Evolutionary conservation across 2,888 invertebrate genomes (phyloP), one percentile per base, ranked within the genome.

Genomic region (Selenia dentaria): DNA sequence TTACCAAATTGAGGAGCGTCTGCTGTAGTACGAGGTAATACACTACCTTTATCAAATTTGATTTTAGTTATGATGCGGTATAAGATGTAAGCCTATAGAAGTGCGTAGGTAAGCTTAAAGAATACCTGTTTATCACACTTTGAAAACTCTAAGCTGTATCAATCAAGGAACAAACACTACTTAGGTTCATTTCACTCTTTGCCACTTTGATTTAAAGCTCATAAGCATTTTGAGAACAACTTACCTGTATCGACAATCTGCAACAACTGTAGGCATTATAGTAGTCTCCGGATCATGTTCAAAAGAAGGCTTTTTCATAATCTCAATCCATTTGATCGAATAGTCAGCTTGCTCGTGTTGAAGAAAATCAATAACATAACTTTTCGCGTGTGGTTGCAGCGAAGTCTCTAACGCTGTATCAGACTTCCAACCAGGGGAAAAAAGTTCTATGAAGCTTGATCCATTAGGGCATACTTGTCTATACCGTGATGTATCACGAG

Each of bases 281-380:
- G 91, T 92, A 63, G 92, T 91, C 67, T 92, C 71, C 64, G 85
- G 59, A 78, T 92, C 74, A 79, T 82, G 58, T 84, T 93, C 67
- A 49, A 83, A 83, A 11, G 79, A 70, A 11, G 93, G 92, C 66
- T 93, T 92, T 69, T 93, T 95, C 52, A 94, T 94, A 18, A 95
- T 93, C 62, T 95, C 95, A 83, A 95, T 94, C 95, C 95, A 96
- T 60, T 94, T 94, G 33, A 96, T 94, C 25, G 92, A 92, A 75
- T 95, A 95, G 72, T 93, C 93, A 0, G 95, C 95, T 9, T 93
- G 92, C 67, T 95, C 95, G 34, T 93, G 92, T 70, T 95, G 95
- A 20, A 95, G 76, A 73, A 95, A 95, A 75, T 95, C 95, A 34
- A 96, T 92, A 31, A 95, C 93, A 62, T 94, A 95, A 71, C 95